A percentile compares a stretch with the other conserved stretches of the same genome.
Conservation (phyloP, 2,888 invertebrate genomes). For the Nasonovia ribisnigri region DNA sequence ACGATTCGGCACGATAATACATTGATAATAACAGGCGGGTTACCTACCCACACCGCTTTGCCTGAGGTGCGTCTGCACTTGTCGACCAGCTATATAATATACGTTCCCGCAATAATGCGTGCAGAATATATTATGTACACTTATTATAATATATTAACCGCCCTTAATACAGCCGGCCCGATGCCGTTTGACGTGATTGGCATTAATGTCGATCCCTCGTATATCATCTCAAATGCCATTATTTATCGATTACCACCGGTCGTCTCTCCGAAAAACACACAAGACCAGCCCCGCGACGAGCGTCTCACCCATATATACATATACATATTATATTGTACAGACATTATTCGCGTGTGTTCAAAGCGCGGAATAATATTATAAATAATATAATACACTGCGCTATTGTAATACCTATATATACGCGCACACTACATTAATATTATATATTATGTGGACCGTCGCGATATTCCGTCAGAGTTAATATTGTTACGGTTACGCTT, state of each 20-base stretch:
- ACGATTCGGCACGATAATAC: neutral
- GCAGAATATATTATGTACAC: neutral
- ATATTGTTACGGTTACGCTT: constrained; percentile 55
- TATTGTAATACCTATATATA: neutral
- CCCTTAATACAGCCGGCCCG: neutral
- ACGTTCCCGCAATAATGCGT: neutral
- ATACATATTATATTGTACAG: no score
- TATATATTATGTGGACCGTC: neutral
- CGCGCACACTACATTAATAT: neutral
- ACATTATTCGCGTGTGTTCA: constrained; percentile 11
- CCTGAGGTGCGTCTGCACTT: neutral
- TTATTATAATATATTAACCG: neutral
- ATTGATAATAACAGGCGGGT: neutral
- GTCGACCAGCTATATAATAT: neutral
- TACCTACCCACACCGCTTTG: neutral
- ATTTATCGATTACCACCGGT: neutral
- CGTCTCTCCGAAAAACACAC: neutral
- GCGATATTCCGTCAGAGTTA: constrained; percentile 35
- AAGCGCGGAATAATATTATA: constrained; percentile 14
- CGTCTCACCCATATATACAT: neutral
- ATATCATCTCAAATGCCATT: neutral
- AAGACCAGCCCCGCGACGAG: neutral
- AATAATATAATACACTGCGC: constrained; percentile 14
- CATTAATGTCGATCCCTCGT: neutral
- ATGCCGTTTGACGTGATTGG: neutral